Conservation (phyloP, 2,113 vertebrate species). For the Gymnogyps californianus region DNA sequence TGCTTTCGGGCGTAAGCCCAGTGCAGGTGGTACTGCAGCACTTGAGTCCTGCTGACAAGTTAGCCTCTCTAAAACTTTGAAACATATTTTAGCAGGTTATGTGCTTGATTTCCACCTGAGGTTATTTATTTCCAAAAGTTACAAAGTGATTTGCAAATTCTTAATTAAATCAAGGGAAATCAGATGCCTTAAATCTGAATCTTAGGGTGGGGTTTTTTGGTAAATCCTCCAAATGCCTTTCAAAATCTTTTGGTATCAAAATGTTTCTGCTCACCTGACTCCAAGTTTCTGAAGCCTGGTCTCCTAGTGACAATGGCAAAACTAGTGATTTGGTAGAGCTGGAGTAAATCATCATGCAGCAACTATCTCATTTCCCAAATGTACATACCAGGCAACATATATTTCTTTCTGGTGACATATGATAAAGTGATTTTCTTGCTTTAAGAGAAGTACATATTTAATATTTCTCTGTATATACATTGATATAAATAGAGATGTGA, state of each 20-base stretch:
- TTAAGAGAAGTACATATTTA: background rate
- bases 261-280: background rate
- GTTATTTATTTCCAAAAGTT: background rate
- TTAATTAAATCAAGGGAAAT: background rate
- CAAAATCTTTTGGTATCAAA: background rate
- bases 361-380: background rate
- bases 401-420: background rate
- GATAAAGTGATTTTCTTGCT: background rate
- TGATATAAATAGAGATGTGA: slow-evolving; percentile 38
- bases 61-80: background rate
- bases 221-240: background rate
- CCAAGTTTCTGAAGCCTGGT: background rate
- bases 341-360: background rate
- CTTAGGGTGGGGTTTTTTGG: background rate
- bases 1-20: background rate
- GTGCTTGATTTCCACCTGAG: background rate
- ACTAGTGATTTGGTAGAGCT: background rate
- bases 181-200: background rate
- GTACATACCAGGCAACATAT: background rate
- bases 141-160: background rate
- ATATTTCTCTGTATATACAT: slow-evolving; percentile 35
- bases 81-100: background rate
- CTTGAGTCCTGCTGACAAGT: background rate
- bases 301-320: background rate
- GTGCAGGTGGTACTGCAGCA: background rate